Base-by-base conservation (phyloP, 1,140 invertebrate genomes). In the Aphelenchoides avenae region DNA sequence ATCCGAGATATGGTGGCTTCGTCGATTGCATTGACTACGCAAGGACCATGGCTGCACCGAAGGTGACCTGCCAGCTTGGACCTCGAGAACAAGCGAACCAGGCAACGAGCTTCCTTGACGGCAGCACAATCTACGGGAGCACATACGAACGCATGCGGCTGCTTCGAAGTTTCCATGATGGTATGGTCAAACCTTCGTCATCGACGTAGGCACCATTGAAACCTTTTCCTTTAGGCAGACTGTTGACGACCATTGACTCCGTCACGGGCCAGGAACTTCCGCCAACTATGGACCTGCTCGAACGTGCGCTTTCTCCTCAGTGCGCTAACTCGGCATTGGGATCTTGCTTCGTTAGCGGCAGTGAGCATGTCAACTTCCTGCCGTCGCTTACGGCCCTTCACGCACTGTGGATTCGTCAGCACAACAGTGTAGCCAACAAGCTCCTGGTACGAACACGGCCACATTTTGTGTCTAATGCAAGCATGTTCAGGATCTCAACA, bases 61-160 rank as follows among this genome's bases (percentile, higher is more conserved):
- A 22, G 2, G 44, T 41, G 15, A 54, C 65, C 15, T 75, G 73
- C 52, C 41, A 56, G 13, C 46, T 75, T 64, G 89, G 89, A 13
- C 87, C 89, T 0, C 82, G 91, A 59, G 89, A 93, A 66, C 91
- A 94, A 80, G 85, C 90, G 1, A 94, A 95, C 79, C 89, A 92
- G 72, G 90, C 92, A 71, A 89, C 90, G 0, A 87, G 87, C 1
- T 94, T 86, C 75, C 80, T 94, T 34, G 91, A 94, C 73, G 87
- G 80, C 0, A 91, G 88, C 0, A 85, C 86, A 9, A 79, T 93
- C 37, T 94, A 93, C 74, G 90, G 90, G 0, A 87, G 79, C 42
- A 84, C 82, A 0, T 78, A 81, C 52, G 81, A 84, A 29, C 80
- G 80, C 42, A 73, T 79, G 0, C 79, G 79, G 20, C 57, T 78